Conservation (phyloP, 1,140 invertebrate genomes). For the Chrysoperla carnea region DNA sequence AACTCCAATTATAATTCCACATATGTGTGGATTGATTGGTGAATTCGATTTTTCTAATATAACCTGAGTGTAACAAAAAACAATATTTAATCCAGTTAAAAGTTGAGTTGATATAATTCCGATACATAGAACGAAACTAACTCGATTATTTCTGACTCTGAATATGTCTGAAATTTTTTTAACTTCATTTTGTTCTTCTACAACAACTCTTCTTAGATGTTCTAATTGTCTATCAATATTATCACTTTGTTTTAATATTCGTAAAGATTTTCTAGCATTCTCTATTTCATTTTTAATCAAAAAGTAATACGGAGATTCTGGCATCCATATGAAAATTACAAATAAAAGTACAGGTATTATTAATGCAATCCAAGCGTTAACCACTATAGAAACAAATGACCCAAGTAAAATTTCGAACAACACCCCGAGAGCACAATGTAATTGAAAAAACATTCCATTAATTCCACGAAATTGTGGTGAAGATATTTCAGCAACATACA, state of each 20-base stretch:
- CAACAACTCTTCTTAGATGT: too few species aligned
- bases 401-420: not conserved
- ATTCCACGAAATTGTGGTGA: not conserved
- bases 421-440: not conserved
- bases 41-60: too few species aligned
- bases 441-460: not conserved
- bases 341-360: not conserved
- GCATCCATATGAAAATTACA: not conserved
- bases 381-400: not conserved
- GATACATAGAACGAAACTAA: too few species aligned
- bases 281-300: not conserved
- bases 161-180: too few species aligned
- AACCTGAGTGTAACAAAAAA: too few species aligned
- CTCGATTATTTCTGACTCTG: too few species aligned
- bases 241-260: not conserved
- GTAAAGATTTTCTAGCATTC: not conserved
- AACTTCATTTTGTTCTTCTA: too few species aligned
- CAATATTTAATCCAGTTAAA: too few species aligned
- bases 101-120: too few species aligned
- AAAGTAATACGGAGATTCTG: not conserved
- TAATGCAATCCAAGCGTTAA: not conserved
- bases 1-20: too few species aligned
- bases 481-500: not conserved
- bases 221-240: not conserved
- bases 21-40: too few species aligned